Conservation (phyloP, 2,113 vertebrate species). For the Hydrolagus affinis region DNA sequence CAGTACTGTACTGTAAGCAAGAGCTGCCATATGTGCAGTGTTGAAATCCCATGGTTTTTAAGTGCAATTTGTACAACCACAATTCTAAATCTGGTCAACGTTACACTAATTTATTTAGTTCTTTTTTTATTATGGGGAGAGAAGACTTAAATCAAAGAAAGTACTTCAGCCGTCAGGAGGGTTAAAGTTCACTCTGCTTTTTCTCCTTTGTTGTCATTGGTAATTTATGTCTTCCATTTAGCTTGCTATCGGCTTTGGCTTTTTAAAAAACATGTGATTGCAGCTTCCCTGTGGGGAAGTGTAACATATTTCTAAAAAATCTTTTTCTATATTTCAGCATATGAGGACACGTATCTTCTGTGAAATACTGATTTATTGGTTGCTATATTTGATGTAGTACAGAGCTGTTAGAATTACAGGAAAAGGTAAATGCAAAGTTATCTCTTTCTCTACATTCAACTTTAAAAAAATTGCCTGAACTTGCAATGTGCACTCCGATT, state of each 20-base stretch:
- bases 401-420: too few relatives aligned
- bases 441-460: too few relatives aligned
- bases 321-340: not conserved
- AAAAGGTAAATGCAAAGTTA: too few relatives aligned
- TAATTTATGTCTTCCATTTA: not conserved
- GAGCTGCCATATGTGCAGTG: not conserved
- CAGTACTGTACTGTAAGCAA: not conserved
- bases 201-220: not conserved
- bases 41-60: too few relatives aligned
- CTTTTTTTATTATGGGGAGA: not conserved
- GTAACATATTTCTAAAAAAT: not conserved
- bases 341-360: not conserved
- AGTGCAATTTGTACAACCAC: too few relatives aligned
- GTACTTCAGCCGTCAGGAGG: not conserved
- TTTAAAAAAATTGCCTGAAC: too few relatives aligned
- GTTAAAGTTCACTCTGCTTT: not conserved
- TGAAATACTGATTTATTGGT: not conserved
- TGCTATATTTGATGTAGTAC: too few relatives aligned
- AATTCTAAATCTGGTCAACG: not conserved
- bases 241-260: not conserved
- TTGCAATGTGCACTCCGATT: too few relatives aligned
- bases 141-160: not conserved
- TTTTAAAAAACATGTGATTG: too few relatives aligned
- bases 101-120: not conserved
- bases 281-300: not conserved